Evolutionary conservation across 1,140 invertebrate genomes (phyloP).

Genomic region (Notospermus geniculatus): DNA sequence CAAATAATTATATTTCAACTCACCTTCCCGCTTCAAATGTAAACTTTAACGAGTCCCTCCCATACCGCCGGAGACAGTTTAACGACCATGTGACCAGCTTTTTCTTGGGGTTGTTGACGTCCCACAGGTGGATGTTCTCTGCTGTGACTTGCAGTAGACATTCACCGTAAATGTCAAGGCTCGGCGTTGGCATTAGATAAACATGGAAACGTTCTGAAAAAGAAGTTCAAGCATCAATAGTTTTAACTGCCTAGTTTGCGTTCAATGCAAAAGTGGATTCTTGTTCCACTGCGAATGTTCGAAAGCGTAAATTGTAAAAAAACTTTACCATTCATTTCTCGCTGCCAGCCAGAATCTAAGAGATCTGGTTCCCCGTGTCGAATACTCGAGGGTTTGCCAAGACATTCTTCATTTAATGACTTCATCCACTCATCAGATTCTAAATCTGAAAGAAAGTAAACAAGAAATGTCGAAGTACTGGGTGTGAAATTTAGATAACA

Average conservation of each 20-base stretch:
- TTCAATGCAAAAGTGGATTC: no score
- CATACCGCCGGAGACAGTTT: conserved; percentile 43
- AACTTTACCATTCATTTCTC: conserved; percentile 36
- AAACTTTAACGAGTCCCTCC: conserved; percentile 45
- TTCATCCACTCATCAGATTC: conserved; percentile 8
- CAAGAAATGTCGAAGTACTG: no score
- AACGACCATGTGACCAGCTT: conserved; percentile 46
- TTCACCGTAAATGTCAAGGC: conserved; percentile 42
- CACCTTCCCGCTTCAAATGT: conserved; percentile 50
- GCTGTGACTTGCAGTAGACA: conserved; percentile 48
- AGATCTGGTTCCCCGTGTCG: conserved; percentile 40
- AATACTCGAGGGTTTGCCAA: conserved; percentile 13
- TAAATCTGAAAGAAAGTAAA: not conserved
- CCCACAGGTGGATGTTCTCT: conserved; percentile 47
- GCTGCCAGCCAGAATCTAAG: conserved; percentile 35
- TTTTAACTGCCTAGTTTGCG: no score
- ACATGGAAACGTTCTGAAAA: conserved; percentile 44
- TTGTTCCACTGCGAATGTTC: no score
- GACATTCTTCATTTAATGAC: conserved; percentile 5
- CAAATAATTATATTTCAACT: no score
- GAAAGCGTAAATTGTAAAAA: no score
- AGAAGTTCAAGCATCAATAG: conserved; percentile 3
- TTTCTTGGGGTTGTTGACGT: conserved; percentile 32
- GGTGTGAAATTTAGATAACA: no score
- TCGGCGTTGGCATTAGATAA: conserved; percentile 43